Percentiles rank a stretch among this genome's conserved stretches.
phyloP scores from a whole-genome alignment of 2,113 vertebrate species.

The Channa argus region DNA sequence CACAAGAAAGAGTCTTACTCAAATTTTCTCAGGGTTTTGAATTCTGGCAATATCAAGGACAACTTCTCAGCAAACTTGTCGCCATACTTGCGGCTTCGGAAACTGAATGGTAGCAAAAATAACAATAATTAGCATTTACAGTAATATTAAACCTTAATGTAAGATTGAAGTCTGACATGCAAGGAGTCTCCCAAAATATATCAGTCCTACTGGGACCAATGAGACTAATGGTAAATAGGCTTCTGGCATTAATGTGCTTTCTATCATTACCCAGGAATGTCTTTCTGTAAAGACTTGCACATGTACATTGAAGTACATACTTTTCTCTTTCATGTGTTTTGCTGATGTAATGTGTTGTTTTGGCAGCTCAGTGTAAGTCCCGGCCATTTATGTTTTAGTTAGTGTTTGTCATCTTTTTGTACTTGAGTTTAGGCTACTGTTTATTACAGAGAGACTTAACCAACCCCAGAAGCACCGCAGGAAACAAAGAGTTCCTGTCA shows the following conservation, averaged over 20 bases:
- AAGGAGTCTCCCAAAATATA: not conserved
- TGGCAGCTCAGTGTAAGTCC: too few species aligned
- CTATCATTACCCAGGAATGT: too few species aligned
- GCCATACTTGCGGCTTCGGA: slow-evolving; percentile 88
- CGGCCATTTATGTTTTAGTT: too few species aligned
- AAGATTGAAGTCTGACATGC: not conserved
- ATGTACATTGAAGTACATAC: too few species aligned
- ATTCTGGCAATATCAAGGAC: slow-evolving; percentile 79
- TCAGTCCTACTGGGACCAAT: too few species aligned
- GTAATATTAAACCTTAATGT: not conserved
- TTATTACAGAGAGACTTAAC: too few species aligned
- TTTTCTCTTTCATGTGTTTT: too few species aligned
- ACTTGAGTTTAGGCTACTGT: too few species aligned
- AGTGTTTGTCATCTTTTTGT: too few species aligned
- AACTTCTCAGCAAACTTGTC: slow-evolving; percentile 89
- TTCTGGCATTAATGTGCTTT: too few species aligned
- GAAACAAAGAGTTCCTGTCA: not conserved
- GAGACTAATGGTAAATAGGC: too few species aligned
- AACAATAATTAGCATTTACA: not conserved
- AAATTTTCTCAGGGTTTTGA: slow-evolving; percentile 83
- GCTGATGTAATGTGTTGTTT: too few species aligned
- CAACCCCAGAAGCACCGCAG: not conserved
- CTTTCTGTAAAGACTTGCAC: not conserved
- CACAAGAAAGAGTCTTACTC: slow-evolving; percentile 82
- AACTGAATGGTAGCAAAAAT: slow-evolving; percentile 75